Evolutionary conservation across 1,140 invertebrate species (phyloP).

Genomic region (Laodelphax striatellus): DNA sequence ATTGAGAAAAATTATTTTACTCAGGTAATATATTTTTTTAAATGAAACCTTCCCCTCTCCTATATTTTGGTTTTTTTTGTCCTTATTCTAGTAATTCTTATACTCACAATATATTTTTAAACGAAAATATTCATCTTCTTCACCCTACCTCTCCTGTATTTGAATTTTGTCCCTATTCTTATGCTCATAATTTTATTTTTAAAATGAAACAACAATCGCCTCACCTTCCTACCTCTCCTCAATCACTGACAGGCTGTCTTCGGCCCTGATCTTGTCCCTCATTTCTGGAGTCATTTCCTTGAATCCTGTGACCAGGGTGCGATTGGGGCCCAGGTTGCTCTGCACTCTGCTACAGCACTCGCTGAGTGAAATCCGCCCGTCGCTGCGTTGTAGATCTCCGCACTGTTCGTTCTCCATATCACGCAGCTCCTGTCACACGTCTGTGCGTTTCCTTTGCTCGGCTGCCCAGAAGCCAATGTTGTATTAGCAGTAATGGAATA

Average conservation of each 20-base stretch:
- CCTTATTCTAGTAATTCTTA: too few relatives aligned
- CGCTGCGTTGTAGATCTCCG: conserved; percentile 75
- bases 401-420: conserved; percentile 68
- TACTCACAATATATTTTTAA: too few relatives aligned
- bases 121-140: too few relatives aligned
- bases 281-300: conserved; percentile 74
- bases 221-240: conserved; percentile 52
- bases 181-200: too few relatives aligned
- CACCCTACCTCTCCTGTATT: too few relatives aligned
- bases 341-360: conserved; percentile 67
- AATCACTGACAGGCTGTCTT: conserved; percentile 60
- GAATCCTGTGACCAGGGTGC: conserved; percentile 59
- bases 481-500: too few relatives aligned
- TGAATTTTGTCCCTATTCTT: too few relatives aligned
- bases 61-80: too few relatives aligned
- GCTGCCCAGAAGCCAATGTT: conserved; percentile 43
- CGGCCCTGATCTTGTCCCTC: conserved; percentile 49
- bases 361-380: conserved; percentile 75
- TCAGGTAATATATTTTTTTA: too few relatives aligned
- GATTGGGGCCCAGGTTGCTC: conserved; percentile 60
- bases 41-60: too few relatives aligned
- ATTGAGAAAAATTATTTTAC: too few relatives aligned
- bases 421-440: conserved; percentile 42
- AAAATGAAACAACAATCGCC: too few relatives aligned
- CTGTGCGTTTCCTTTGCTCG: conserved; percentile 49